Conservation (phyloP, 2,797 vertebrate genomes). For the Leucoraja ocellata region DNA sequence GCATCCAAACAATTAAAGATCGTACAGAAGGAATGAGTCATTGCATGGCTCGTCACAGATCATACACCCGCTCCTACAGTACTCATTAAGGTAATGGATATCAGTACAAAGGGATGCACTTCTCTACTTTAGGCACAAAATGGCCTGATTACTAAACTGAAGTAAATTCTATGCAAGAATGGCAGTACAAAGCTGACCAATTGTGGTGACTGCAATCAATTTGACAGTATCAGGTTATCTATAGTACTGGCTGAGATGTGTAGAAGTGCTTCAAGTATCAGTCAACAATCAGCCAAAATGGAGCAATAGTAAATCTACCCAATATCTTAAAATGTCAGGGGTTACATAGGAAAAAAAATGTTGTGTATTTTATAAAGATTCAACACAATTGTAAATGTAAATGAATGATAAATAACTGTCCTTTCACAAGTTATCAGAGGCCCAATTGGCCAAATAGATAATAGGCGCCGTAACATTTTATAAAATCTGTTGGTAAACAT, state of each 20-base stretch:
- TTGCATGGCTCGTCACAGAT: background rate
- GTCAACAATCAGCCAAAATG: background rate
- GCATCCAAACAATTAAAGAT: background rate
- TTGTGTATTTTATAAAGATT: background rate
- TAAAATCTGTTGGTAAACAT: background rate
- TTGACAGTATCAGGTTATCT: background rate
- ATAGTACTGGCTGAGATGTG: background rate
- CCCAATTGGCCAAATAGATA: background rate
- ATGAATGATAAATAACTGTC: background rate
- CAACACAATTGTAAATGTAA: background rate
- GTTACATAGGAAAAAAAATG: background rate
- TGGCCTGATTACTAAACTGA: background rate
- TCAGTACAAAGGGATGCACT: background rate
- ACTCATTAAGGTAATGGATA: background rate
- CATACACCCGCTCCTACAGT: background rate
- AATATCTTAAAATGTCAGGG: background rate
- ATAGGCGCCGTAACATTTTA: background rate
- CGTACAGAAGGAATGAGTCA: background rate
- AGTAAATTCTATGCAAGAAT: background rate
- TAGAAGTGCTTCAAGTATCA: background rate
- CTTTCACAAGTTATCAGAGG: background rate
- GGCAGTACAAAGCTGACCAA: background rate
- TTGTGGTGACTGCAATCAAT: background rate
- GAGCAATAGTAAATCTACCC: background rate
- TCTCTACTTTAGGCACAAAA: background rate